Evolutionary conservation across 2,797 vertebrate genomes (phyloP).

Genomic region (Pyrrhura leucotis): DNA sequence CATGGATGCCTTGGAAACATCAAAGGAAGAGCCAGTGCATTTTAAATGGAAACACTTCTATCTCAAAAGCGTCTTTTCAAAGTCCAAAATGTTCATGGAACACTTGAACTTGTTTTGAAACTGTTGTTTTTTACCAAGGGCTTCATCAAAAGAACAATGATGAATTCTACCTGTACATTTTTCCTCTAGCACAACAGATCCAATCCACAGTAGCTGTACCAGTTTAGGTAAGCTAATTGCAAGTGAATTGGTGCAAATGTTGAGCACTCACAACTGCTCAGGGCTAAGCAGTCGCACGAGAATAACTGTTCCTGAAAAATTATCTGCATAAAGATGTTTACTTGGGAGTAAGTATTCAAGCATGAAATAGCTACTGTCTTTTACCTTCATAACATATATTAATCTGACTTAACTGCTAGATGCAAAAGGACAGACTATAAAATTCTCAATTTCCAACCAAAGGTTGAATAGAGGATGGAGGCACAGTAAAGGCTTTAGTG

Average conservation of each 20-base stretch:
- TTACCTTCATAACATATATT: not conserved
- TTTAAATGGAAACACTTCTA: not conserved
- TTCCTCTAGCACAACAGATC: not conserved
- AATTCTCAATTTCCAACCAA: not conserved
- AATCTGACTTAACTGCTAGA: not conserved
- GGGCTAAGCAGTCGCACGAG: not conserved
- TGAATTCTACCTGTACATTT: not conserved
- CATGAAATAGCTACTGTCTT: not conserved
- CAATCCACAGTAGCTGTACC: not conserved
- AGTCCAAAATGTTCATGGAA: not conserved
- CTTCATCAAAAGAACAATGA: not conserved
- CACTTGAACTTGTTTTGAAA: not conserved
- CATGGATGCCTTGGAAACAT: not conserved
- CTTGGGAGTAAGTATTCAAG: not conserved
- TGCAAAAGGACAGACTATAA: not conserved
- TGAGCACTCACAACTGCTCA: not conserved
- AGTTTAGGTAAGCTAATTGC: not conserved
- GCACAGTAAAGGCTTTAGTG: not conserved
- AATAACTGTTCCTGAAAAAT: not conserved
- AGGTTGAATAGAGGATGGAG: not conserved
- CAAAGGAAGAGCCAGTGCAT: not conserved
- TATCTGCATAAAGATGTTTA: not conserved
- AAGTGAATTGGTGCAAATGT: not conserved
- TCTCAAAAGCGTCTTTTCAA: not conserved
- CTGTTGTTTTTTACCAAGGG: not conserved